Evolutionary conservation across 2,888 invertebrate species (phyloP).

Genomic region (Julus scanicus): DNA sequence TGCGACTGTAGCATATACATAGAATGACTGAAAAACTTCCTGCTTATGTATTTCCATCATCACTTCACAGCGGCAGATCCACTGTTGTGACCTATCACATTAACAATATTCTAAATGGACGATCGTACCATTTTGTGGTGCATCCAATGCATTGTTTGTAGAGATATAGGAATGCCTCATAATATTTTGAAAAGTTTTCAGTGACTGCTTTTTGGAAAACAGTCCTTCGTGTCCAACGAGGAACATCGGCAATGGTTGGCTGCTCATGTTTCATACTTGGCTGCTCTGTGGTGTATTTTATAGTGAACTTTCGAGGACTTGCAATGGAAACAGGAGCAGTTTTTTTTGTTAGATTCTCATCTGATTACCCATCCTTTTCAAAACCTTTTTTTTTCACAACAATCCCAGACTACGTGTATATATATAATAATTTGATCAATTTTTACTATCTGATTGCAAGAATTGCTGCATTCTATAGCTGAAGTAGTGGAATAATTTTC

Average conservation of each 20-base stretch:
- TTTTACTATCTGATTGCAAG: no score
- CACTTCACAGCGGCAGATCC: slow-evolving; percentile 36
- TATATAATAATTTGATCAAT: no score
- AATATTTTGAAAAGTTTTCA: slow-evolving; percentile 4
- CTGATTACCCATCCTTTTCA: neutral
- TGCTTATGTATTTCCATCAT: neutral
- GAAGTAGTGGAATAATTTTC: no score
- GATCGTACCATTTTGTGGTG: slow-evolving; percentile 10
- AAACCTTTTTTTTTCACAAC: no score
- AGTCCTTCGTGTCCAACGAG: slow-evolving; percentile 23
- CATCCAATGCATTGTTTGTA: neutral
- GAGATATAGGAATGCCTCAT: neutral
- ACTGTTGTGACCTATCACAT: slow-evolving; percentile 1
- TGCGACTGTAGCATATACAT: neutral
- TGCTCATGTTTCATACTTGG: slow-evolving; percentile 19
- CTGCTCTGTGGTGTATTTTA: neutral
- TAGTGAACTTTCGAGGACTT: neutral
- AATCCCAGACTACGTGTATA: no score
- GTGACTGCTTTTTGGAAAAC: neutral
- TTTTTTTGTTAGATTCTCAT: neutral
- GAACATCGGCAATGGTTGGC: slow-evolving; percentile 23
- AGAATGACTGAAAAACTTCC: neutral
- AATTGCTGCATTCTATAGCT: no score
- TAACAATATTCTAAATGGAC: slow-evolving; percentile 36
- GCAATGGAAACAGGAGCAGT: neutral